These are phyloP conservation scores for Cathartes aura DNA, from an alignment of 2,113 vertebrate genomes.

Conservation along the genomic window DNA sequence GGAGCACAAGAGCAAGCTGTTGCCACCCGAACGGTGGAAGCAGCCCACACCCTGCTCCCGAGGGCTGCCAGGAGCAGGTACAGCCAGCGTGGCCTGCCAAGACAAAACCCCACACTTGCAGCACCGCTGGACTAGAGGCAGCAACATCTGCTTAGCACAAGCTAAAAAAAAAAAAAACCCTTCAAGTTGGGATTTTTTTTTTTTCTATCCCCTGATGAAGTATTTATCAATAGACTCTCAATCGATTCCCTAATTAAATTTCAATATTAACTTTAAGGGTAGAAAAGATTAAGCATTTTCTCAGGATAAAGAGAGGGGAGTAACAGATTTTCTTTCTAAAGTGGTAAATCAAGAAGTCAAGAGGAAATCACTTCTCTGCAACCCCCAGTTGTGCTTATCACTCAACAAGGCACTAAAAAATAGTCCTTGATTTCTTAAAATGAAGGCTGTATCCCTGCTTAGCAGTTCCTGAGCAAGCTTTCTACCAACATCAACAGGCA, in stretches of 20 bases:
- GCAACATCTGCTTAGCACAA: neutral
- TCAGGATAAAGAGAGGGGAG: neutral
- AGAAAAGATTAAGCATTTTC: neutral
- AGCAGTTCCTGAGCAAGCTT: neutral
- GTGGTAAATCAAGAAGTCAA: neutral
- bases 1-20: neutral
- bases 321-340: accelerated
- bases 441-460: neutral
- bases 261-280: neutral
- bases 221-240: neutral
- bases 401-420: neutral
- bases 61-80: neutral
- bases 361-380: neutral
- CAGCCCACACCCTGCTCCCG: neutral
- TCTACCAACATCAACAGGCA: neutral
- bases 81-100: accelerated
- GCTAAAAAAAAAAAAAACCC: neutral
- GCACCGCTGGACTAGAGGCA: neutral
- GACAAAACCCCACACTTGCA: neutral
- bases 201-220: neutral
- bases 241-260: neutral
- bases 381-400: neutral
- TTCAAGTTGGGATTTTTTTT: accelerated
- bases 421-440: neutral
- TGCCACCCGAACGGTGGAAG: neutral